Conservation (phyloP, 2,797 vertebrate genomes). For the Propithecus perrieri region DNA sequence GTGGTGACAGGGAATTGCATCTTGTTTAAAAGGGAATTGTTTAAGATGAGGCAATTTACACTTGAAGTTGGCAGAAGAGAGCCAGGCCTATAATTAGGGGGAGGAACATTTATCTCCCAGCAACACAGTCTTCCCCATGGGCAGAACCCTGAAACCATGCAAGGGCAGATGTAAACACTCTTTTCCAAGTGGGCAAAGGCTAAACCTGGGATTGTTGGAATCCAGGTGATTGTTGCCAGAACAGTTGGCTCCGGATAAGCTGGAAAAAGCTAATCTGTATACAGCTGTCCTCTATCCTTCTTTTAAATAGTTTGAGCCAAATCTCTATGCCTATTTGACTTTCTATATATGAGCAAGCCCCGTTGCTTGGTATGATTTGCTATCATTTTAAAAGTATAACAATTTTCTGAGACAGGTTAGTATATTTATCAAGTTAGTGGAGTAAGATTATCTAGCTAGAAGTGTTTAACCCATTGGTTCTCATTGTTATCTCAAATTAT, state of each 20-base stretch:
- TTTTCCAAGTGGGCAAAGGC: slow-evolving; percentile 76
- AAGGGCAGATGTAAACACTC: slow-evolving; percentile 79
- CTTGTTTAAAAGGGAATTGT: slow-evolving; percentile 83
- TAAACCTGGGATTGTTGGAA: slow-evolving; percentile 74
- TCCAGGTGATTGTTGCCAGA: slow-evolving; percentile 74
- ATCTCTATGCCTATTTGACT: slow-evolving; percentile 62
- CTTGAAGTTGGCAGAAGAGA: slow-evolving; percentile 82
- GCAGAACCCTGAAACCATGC: slow-evolving; percentile 75
- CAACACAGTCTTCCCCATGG: slow-evolving; percentile 78
- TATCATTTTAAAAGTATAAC: slow-evolving; percentile 18
- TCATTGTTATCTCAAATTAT: not conserved
- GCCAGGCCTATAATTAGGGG: slow-evolving; percentile 84
- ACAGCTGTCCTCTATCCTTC: slow-evolving; percentile 58
- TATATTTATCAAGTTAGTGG: not conserved
- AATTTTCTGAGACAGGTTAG: not conserved
- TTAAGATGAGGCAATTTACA: slow-evolving; percentile 84
- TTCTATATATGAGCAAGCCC: not conserved
- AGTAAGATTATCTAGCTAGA: not conserved
- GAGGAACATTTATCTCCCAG: slow-evolving; percentile 85
- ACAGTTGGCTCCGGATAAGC: slow-evolving; percentile 73
- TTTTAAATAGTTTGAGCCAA: slow-evolving; percentile 64
- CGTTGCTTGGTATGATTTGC: not conserved
- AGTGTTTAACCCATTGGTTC: not conserved
- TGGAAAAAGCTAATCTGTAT: slow-evolving; percentile 68
- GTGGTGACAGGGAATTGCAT: slow-evolving; percentile 81